Percentiles rank a stretch among this genome's conserved stretches.
Evolutionary conservation across 1,140 invertebrate species (phyloP).

Genomic region (Hypsibius dujardini): DNA sequence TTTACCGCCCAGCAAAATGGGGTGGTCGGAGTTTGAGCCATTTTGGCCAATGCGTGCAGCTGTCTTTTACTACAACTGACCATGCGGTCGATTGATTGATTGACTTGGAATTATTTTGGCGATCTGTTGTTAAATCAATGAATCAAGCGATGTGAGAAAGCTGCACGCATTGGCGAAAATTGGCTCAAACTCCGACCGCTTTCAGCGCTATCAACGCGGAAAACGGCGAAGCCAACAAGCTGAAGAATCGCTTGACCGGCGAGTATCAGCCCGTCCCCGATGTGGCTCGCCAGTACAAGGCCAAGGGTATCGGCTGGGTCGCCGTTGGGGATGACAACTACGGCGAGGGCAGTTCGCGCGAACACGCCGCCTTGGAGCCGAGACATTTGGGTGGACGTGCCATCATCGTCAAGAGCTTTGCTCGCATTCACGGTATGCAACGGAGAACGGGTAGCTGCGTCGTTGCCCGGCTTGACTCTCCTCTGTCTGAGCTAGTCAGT

Average conservation of each 20-base stretch:
- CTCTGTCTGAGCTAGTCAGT: neutral
- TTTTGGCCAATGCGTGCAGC: too few species aligned
- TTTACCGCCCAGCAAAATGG: too few species aligned
- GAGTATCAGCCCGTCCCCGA: conserved; percentile 78
- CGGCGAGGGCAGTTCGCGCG: conserved; percentile 72
- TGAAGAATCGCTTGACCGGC: conserved; percentile 71
- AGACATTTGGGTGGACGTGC: conserved; percentile 64
- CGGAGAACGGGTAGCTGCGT: neutral
- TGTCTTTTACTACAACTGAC: too few species aligned
- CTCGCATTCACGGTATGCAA: conserved; percentile 66
- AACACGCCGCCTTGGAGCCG: conserved; percentile 95
- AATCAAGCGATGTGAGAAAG: neutral
- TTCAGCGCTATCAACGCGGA: conserved; percentile 78
- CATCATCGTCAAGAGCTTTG: conserved; percentile 98
- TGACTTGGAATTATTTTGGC: conserved; percentile 12
- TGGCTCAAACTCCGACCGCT: conserved; percentile 18
- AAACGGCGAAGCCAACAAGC: conserved; percentile 89
- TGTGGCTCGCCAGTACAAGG: conserved; percentile 80
- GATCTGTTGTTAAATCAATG: conserved; percentile 18
- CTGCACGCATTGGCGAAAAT: conserved; percentile 19
- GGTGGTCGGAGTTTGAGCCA: too few species aligned
- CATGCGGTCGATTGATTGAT: too few species aligned
- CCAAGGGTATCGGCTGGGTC: conserved; percentile 59
- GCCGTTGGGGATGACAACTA: conserved; percentile 98
- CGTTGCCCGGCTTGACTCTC: conserved; percentile 15